phyloP scores from a whole-genome alignment of 2,113 vertebrate genomes.

The Sphaerodactylus townsendi region DNA sequence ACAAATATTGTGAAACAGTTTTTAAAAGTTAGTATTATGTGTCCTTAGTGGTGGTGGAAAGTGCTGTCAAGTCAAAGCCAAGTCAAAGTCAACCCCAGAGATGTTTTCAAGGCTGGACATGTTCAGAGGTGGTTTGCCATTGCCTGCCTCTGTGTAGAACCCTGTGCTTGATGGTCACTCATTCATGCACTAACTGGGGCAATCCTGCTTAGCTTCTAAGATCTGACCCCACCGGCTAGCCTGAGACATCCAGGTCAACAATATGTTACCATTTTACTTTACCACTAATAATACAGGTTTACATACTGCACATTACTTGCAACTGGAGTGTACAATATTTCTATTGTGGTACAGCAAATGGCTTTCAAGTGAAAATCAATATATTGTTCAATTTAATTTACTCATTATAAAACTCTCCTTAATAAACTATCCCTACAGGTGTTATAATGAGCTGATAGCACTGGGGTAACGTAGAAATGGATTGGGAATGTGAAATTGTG shows the following conservation, averaged over 20 bases:
- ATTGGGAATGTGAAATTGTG: conserved; percentile 31
- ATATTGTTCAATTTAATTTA: conserved; percentile 42
- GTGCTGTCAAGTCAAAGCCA: too few relatives aligned
- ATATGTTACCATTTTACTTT: neutral
- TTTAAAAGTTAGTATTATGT: neutral
- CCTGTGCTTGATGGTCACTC: too few relatives aligned
- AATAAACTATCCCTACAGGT: conserved; percentile 34
- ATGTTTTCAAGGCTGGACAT: too few relatives aligned
- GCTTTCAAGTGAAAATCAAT: conserved; percentile 52
- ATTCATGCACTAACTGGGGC: too few relatives aligned
- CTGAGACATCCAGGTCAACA: too few relatives aligned
- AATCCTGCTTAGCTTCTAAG: too few relatives aligned
- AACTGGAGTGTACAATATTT: neutral
- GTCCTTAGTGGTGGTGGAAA: neutral
- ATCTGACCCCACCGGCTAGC: too few relatives aligned
- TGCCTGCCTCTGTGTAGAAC: too few relatives aligned
- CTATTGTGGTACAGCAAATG: neutral
- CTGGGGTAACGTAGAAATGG: conserved; percentile 30
- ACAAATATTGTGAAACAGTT: neutral
- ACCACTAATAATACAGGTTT: neutral
- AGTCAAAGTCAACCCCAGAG: too few relatives aligned
- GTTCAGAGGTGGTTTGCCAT: too few relatives aligned
- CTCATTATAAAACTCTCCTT: conserved; percentile 22
- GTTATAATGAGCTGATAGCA: neutral
- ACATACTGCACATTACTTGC: neutral